Percentiles rank a stretch among this genome's conserved stretches.
These are phyloP conservation scores for Apoderus coryli DNA, from an alignment of 2,888 invertebrate genomes.

Conservation along the genomic window DNA sequence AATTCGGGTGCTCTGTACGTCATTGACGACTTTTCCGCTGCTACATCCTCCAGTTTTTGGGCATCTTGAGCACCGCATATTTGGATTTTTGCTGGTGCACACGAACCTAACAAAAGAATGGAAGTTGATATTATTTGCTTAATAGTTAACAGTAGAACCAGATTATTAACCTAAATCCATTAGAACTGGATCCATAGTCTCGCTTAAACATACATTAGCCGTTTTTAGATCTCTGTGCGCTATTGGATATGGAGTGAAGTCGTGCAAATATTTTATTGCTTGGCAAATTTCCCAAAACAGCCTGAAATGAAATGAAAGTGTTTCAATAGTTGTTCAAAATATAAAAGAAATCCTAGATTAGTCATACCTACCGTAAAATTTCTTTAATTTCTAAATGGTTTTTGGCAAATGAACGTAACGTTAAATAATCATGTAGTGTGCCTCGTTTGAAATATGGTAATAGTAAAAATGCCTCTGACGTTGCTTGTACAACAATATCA, in stretches of 20 bases:
- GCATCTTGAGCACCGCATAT: constrained; percentile 53
- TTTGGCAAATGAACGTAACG: constrained; percentile 39
- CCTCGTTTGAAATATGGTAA: constrained; percentile 69
- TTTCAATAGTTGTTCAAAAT: too few relatives aligned
- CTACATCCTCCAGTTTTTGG: constrained; percentile 58
- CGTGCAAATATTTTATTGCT: constrained; percentile 60
- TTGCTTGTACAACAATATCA: constrained; percentile 50
- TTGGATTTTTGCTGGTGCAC: constrained; percentile 48
- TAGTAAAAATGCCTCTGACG: constrained; percentile 57
- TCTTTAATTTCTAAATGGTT: constrained; percentile 49
- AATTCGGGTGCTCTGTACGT: constrained; percentile 79
- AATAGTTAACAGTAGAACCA: background rate
- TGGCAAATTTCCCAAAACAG: constrained; percentile 61
- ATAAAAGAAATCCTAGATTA: background rate
- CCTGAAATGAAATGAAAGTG: too few relatives aligned
- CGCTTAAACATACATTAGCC: constrained; percentile 63
- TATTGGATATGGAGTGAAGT: constrained; percentile 53
- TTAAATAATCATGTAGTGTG: constrained; percentile 55
- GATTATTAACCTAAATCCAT: constrained; percentile 59
- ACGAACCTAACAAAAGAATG: constrained; percentile 38
- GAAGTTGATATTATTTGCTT: constrained; percentile 3
- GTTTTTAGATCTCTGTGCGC: constrained; percentile 80
- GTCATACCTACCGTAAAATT: constrained; percentile 34
- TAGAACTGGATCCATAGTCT: constrained; percentile 55
- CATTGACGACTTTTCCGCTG: constrained; percentile 76